phyloP scores from a whole-genome alignment of 2,888 invertebrate species.

The Noctua janthe region DNA sequence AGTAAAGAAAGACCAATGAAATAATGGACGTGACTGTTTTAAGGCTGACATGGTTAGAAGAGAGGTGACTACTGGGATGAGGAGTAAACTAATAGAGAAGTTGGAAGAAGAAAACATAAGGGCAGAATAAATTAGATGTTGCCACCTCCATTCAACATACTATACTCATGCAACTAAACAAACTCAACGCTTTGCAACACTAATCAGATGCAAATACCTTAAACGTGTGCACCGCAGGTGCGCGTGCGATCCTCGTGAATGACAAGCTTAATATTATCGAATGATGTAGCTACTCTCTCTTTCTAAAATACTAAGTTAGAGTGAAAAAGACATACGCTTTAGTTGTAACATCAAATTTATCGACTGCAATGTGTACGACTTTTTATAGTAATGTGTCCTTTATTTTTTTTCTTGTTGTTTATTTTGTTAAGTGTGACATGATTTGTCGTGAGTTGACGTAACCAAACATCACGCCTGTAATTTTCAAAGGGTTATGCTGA shows the following conservation, averaged over 20 bases:
- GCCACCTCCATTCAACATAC: slow-evolving; percentile 21
- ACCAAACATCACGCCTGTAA: neutral
- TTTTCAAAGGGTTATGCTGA: neutral
- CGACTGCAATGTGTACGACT: neutral
- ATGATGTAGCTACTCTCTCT: slow-evolving; percentile 16
- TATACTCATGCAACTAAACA: slow-evolving; percentile 18
- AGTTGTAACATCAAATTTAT: slow-evolving; percentile 15
- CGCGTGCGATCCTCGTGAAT: slow-evolving; percentile 49
- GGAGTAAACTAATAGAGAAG: neutral
- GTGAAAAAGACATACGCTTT: slow-evolving; percentile 6
- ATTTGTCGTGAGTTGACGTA: neutral
- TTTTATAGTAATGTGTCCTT: slow-evolving; percentile 19
- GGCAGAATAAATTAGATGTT: neutral
- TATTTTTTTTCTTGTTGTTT: slow-evolving; percentile 11
- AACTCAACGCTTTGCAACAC: slow-evolving; percentile 35
- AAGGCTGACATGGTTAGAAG: neutral
- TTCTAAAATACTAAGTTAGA: neutral
- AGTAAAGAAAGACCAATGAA: neutral
- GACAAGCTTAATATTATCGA: slow-evolving; percentile 41
- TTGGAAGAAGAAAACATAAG: neutral
- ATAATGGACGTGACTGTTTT: neutral
- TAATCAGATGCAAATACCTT: slow-evolving; percentile 69
- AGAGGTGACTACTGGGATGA: neutral
- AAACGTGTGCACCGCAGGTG: slow-evolving; percentile 67
- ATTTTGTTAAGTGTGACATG: neutral